Evolutionary conservation across 2,113 vertebrate species (phyloP).

Genomic region (Otocyon megalotis): DNA sequence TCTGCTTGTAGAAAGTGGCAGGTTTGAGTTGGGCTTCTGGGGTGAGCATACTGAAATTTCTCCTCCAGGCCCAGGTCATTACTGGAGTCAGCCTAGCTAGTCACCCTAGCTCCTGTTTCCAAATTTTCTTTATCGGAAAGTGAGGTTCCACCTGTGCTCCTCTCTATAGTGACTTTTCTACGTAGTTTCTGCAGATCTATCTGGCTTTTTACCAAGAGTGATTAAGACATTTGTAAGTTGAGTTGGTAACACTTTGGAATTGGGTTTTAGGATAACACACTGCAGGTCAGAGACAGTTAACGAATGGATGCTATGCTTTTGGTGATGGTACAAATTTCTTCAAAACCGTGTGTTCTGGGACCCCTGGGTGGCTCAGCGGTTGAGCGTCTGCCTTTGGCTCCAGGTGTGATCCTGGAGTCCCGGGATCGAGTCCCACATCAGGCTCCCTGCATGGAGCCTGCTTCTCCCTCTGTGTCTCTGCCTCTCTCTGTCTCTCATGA

Average conservation of each 20-base stretch:
- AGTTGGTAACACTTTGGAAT: conserved; percentile 77
- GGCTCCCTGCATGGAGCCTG: too few relatives aligned
- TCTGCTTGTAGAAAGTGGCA: conserved; percentile 77
- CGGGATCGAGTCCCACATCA: too few relatives aligned
- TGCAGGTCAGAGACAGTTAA: conserved; percentile 91
- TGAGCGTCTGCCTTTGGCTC: too few relatives aligned
- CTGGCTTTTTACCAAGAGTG: conserved; percentile 85
- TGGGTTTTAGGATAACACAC: conserved; percentile 85
- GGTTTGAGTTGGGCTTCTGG: conserved; percentile 86
- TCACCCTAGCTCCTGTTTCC: conserved; percentile 88
- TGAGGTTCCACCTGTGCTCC: conserved; percentile 91
- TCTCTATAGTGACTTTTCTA: conserved; percentile 88
- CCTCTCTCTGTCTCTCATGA: too few relatives aligned
- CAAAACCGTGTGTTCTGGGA: neutral
- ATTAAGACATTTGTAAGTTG: conserved; percentile 78
- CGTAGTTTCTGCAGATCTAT: conserved; percentile 88
- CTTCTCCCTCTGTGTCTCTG: too few relatives aligned
- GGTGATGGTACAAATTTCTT: conserved; percentile 81
- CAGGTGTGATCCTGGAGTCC: too few relatives aligned
- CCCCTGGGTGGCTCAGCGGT: too few relatives aligned
- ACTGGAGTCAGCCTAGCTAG: conserved; percentile 87
- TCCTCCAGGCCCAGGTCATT: conserved; percentile 88
- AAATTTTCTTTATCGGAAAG: conserved; percentile 89
- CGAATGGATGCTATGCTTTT: conserved; percentile 78
- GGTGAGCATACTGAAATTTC: conserved; percentile 89